Evolutionary conservation across 2,797 vertebrate genomes (phyloP), one percentile per base, ranked within the genome.

Genomic region (Merluccius polli): DNA sequence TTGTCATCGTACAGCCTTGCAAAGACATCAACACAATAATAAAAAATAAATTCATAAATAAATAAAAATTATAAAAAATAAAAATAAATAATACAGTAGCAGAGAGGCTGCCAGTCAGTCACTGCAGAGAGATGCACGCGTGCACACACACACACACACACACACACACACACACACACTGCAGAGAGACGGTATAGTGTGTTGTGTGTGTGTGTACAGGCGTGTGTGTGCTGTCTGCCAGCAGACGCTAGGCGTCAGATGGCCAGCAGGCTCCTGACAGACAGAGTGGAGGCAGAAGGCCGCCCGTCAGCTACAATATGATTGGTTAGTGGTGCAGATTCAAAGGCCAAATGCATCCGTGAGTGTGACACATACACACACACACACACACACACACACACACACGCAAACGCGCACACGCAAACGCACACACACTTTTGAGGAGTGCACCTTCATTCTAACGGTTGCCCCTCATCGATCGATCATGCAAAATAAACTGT

Each of bases 201-300:
- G 36, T 12, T 24, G 52, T 59, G 52, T 59, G 52, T 59, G n/a
- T 8, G 71, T 38, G 8, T 44, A 75, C 77, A 82, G 79, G 73
- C 67, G 83, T 84, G 72, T 32, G 68, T 69, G 69, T 71, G 41
- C 77, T 77, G 78, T 88, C 79, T 86, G 88, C 84, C 87, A 85
- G 84, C 77, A 80, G 82, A 84, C 82, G 73, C 73, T 73, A 87
- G 76, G 87, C 81, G 89, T 86, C 80, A 88, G 91, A 87, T 76
- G 90, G 83, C 84, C 82, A 72, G 85, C 82, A 78, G 79, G 78
- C 82, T 88, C 80, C 71, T 69, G 86, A 78, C 81, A 72, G 81
- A 80, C 73, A 73, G 76, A 75, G 75, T 82, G n/a, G 52, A 71
- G 78, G 21, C 52, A 59, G 52, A 59, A 59, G 52, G 52, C 52